phyloP scores from a whole-genome alignment of 2,797 vertebrate species.

The Sebastes taczanowskii region DNA sequence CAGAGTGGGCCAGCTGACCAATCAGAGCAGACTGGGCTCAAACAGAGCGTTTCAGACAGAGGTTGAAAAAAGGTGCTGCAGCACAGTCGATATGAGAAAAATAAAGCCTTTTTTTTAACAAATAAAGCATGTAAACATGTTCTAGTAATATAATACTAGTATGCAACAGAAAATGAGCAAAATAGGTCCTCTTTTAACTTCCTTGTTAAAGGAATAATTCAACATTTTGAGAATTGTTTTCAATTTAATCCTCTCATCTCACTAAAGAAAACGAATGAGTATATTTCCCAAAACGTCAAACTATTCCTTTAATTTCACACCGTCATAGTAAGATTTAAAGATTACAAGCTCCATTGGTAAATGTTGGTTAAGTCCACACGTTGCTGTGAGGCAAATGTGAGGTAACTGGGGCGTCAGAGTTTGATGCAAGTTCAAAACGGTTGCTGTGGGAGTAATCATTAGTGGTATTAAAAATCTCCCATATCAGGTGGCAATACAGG shows the following conservation, averaged over 20 bases:
- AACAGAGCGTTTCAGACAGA: accelerated
- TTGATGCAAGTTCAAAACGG: neutral
- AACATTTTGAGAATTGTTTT: neutral
- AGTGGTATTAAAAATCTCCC: neutral
- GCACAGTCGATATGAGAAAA: no score
- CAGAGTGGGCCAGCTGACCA: no score
- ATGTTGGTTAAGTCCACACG: neutral
- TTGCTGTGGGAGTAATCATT: neutral
- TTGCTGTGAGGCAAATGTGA: neutral
- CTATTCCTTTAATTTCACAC: neutral
- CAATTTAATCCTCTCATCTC: neutral
- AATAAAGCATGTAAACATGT: no score
- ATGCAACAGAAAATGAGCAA: no score
- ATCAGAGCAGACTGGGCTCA: no score
- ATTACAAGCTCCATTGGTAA: neutral
- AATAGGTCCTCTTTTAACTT: neutral
- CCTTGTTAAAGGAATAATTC: neutral
- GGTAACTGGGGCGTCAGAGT: neutral
- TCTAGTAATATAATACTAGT: no score
- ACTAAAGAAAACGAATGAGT: neutral
- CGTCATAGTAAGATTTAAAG: neutral
- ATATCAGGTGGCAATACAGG: neutral
- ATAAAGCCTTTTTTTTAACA: no score
- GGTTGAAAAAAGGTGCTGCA: accelerated
- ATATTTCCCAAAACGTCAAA: neutral